Percentiles rank a stretch among this genome's conserved stretches.
phyloP scores from a whole-genome alignment of 92 coral and sea anemone species.

The Blastomussa wellsi region DNA sequence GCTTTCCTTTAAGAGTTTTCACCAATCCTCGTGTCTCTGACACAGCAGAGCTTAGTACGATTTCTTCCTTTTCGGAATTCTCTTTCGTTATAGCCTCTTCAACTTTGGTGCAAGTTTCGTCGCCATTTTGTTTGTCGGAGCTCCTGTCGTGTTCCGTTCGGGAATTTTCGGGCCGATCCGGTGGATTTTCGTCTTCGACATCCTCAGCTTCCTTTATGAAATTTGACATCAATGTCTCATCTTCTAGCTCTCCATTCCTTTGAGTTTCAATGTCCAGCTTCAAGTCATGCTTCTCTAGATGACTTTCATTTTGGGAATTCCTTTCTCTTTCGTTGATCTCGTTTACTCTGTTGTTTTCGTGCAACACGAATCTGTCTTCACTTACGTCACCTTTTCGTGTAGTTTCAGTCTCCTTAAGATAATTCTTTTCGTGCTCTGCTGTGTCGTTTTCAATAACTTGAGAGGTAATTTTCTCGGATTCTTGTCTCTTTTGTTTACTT shows the following conservation, averaged over 20 bases:
- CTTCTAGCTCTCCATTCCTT: neutral
- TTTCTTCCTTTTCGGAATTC: neutral
- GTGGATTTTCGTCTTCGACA: neutral
- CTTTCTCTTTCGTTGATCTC: neutral
- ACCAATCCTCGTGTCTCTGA: neutral
- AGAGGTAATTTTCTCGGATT: neutral
- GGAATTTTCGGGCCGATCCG: constrained; percentile 7
- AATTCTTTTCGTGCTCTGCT: neutral
- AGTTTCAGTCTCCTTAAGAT: neutral
- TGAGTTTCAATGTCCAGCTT: neutral
- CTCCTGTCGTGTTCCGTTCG: neutral
- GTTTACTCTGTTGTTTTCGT: neutral
- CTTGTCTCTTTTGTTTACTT: neutral
- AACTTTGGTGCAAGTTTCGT: neutral
- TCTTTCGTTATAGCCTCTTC: neutral
- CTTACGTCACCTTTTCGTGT: neutral
- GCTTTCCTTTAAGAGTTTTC: neutral
- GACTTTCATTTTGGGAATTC: neutral
- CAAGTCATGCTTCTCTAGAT: neutral
- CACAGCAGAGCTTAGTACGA: neutral
- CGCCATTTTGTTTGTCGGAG: neutral
- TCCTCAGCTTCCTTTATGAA: neutral
- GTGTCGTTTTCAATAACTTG: neutral
- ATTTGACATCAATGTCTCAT: neutral
- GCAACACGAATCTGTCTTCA: neutral